Evolutionary conservation across 2,113 vertebrate species (phyloP).

Genomic region (Python bivittatus): DNA sequence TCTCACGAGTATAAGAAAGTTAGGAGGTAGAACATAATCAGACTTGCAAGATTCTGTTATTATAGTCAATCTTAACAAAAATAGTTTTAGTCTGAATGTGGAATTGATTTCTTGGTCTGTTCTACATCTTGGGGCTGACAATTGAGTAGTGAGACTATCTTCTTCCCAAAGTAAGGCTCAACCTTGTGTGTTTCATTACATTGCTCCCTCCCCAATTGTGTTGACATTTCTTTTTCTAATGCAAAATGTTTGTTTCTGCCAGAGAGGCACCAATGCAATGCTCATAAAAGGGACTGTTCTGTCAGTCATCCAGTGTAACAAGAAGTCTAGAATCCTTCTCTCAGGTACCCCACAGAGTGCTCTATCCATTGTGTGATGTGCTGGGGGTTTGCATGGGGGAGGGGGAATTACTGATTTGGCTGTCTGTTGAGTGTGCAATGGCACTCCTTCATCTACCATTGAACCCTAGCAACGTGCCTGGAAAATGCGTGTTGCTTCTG

Average conservation of each 20-base stretch:
- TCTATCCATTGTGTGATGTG: neutral
- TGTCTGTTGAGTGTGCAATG: neutral
- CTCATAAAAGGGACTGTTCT: neutral
- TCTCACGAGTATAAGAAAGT: too few species aligned
- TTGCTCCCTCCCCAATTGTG: neutral
- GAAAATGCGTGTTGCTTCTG: neutral
- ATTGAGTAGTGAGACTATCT: too few species aligned
- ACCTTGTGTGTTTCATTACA: too few species aligned
- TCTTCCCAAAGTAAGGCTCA: too few species aligned
- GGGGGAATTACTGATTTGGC: neutral
- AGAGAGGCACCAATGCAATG: neutral
- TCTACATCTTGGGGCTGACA: too few species aligned
- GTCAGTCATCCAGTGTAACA: neutral
- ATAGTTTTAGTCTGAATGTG: too few species aligned
- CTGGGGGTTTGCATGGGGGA: neutral
- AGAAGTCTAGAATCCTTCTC: neutral
- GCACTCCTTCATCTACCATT: neutral
- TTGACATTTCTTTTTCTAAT: neutral
- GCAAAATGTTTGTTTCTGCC: neutral
- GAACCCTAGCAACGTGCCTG: neutral
- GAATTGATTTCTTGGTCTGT: too few species aligned
- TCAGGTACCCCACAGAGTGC: neutral
- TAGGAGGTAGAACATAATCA: too few species aligned
- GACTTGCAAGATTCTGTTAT: too few species aligned
- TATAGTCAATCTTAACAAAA: too few species aligned